Conservation (phyloP, 2,888 invertebrate species). For the Drosophila mayaguana region DNA sequence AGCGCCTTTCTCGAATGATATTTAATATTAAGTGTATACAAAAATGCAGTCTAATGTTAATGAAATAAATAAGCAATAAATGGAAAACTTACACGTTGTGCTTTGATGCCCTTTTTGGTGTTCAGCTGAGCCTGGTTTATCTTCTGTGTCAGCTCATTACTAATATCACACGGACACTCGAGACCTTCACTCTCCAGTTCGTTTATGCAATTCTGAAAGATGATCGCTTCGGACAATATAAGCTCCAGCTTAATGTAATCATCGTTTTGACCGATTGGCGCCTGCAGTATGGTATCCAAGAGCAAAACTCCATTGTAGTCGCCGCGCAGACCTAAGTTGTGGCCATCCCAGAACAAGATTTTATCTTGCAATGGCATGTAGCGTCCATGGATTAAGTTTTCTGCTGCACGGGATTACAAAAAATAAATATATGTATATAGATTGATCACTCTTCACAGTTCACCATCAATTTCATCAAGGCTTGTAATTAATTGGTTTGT, state of each 20-base stretch:
- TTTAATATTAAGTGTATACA: too few species aligned
- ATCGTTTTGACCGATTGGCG: conserved; percentile 91
- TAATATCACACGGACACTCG: conserved; percentile 91
- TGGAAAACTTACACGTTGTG: conserved; percentile 90
- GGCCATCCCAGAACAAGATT: conserved; percentile 93
- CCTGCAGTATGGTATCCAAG: conserved; percentile 95
- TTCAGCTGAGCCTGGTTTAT: conserved; percentile 90
- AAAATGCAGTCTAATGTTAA: neutral
- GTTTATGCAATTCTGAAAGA: conserved; percentile 92
- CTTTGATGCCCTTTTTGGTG: conserved; percentile 94
- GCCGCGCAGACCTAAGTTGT: conserved; percentile 92
- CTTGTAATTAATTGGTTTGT: conserved; percentile 13
- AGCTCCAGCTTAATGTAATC: conserved; percentile 93
- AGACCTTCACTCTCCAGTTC: conserved; percentile 90
- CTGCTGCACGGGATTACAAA: conserved; percentile 65
- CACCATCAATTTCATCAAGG: conserved; percentile 15
- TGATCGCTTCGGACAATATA: conserved; percentile 93
- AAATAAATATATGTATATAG: neutral
- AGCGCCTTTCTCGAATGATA: neutral
- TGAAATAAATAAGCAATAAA: neutral
- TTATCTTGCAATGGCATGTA: conserved; percentile 93
- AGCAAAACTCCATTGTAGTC: conserved; percentile 96
- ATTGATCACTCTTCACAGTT: neutral
- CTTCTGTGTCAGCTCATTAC: conserved; percentile 91
- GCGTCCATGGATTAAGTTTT: conserved; percentile 89